Evolutionary conservation across 53 echinoderm and acorn worm species (phyloP).

Genomic region (Patiria pectinifera): DNA sequence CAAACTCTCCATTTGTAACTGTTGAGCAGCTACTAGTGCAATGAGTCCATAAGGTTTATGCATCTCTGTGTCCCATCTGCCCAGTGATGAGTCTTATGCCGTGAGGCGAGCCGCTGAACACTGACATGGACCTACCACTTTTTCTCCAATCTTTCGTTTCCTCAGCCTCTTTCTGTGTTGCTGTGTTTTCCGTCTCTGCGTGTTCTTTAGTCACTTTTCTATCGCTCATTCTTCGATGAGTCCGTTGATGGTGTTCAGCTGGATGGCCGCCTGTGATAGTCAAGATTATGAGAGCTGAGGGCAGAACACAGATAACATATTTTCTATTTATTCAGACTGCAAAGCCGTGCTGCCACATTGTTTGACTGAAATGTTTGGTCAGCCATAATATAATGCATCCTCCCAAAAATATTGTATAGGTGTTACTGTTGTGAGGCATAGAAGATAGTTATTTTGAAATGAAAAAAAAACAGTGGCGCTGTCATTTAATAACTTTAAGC

Average conservation of each 20-base stretch:
- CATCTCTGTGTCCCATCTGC: not conserved
- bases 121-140: not conserved
- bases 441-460: too few relatives aligned
- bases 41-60: too few relatives aligned
- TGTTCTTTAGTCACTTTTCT: not conserved
- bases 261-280: slow-evolving; percentile 62
- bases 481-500: too few relatives aligned
- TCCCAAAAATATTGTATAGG: too few relatives aligned
- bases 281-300: slow-evolving; percentile 91
- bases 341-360: too few relatives aligned
- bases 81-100: slow-evolving; percentile 41
- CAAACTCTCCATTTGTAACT: too few relatives aligned
- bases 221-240: not conserved
- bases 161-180: not conserved
- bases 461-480: too few relatives aligned
- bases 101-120: slow-evolving; percentile 36
- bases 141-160: not conserved
- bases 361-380: too few relatives aligned
- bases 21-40: too few relatives aligned
- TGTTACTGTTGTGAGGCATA: too few relatives aligned
- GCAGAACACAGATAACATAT: slow-evolving; percentile 12
- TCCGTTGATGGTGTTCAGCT: slow-evolving; percentile 54
- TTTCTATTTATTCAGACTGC: too few relatives aligned
- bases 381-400: too few relatives aligned
- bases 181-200: not conserved